A percentile compares a stretch with the other conserved stretches of the same genome.
Evolutionary conservation across 2,113 vertebrate genomes (phyloP).

Genomic region (Sphyrna mokarran): DNA sequence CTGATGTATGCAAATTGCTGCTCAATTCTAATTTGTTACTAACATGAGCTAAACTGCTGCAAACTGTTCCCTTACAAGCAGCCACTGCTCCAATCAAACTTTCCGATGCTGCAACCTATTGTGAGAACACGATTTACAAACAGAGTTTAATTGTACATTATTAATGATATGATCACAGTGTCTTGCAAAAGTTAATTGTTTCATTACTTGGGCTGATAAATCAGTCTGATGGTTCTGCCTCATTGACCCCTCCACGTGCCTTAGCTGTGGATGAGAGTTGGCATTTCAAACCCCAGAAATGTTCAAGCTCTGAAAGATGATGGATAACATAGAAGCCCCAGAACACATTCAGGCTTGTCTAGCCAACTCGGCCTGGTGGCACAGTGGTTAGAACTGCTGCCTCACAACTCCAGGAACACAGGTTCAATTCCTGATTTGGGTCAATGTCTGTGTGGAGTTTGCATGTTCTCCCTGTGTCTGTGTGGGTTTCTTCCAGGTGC

Average conservation of each 20-base stretch:
- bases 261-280: neutral
- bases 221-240: neutral
- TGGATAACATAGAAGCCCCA: neutral
- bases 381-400: too few relatives aligned
- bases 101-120: neutral
- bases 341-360: too few relatives aligned
- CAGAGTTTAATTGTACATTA: conserved; percentile 30
- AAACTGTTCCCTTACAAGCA: conserved; percentile 16
- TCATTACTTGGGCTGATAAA: conserved; percentile 7
- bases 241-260: neutral
- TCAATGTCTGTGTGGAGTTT: too few relatives aligned
- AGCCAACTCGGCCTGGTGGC: too few relatives aligned
- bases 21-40: conserved; percentile 17
- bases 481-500: too few relatives aligned
- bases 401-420: too few relatives aligned
- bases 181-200: neutral
- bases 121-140: conserved; percentile 12
- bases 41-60: neutral
- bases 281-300: neutral
- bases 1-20: conserved; percentile 12
- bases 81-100: neutral
- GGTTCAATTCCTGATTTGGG: too few relatives aligned
- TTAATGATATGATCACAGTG: neutral
- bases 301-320: neutral
- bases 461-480: too few relatives aligned